Conservation (phyloP, 2,888 invertebrate genomes). For the Steinernema carpocapsae region DNA sequence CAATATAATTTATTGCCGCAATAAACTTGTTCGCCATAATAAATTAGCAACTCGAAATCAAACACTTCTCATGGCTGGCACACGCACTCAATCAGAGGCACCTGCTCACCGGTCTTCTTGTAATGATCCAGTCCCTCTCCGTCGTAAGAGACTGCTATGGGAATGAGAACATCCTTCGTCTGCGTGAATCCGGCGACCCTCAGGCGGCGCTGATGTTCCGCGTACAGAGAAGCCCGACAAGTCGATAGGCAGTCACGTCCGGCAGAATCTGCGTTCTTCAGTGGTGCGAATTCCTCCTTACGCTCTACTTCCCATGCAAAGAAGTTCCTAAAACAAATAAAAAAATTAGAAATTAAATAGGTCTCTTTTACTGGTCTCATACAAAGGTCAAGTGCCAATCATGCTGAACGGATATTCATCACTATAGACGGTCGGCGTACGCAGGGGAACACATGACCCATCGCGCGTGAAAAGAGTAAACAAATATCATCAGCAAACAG, state of each 20-base stretch:
- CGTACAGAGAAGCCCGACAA: constrained; percentile 46
- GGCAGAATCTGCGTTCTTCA: constrained; percentile 88
- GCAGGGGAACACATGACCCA: background rate
- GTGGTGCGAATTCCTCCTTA: constrained; percentile 91
- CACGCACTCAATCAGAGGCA: no score
- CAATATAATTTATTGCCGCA: no score
- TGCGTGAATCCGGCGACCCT: background rate
- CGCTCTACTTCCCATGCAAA: constrained; percentile 87
- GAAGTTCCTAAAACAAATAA: constrained; percentile 74
- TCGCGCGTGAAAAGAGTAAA: constrained; percentile 4
- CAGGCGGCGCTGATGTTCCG: constrained; percentile 33
- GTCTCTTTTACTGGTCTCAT: constrained; percentile 21
- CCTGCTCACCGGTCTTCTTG: no score
- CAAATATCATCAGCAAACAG: constrained; percentile 9
- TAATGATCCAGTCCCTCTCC: constrained; percentile 2
- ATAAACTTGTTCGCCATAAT: no score
- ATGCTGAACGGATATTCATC: constrained; percentile 9
- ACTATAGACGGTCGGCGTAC: background rate
- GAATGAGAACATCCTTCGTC: background rate
- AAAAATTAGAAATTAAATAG: constrained; percentile 28
- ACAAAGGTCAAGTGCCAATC: constrained; percentile 26
- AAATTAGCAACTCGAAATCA: no score
- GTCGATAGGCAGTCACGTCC: constrained; percentile 86
- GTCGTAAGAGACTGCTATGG: background rate
- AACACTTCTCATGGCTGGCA: no score